Base-by-base conservation (phyloP, 2,888 invertebrate genomes). In the Alloscopus bannaensis region DNA sequence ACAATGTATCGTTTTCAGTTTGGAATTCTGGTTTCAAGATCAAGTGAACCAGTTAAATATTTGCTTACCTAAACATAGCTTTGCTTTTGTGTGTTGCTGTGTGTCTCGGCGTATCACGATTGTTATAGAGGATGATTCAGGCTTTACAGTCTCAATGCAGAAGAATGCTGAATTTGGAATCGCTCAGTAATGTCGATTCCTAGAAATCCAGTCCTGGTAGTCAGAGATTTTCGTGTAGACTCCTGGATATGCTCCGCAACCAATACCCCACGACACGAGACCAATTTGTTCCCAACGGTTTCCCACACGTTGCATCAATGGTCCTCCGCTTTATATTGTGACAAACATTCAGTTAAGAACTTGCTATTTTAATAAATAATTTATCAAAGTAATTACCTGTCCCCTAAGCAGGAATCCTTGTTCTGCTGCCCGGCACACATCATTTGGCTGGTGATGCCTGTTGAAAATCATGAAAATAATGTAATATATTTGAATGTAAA, bases 361-460 rank as follows among this genome's bases (percentile, higher is more conserved):
- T 36, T 6, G 13, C 8, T 36, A 36, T 36, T 36, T 13, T 6
- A 36, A 36, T 36, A 6, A 36, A 8, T 36, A n/a, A n/a, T 36
- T 36, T 36, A 3, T 45, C 3, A 45, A 45, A 45, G 13, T 18
- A 28, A 20, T 66, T 50, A 47, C 45, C 47, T 50, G 50, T 47
- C 45, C 1, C 45, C 64, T 68, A 81, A 65, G 40, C 83, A 83
- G 20, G 75, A 71, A 60, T 83, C 83, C 18, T 64, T 65, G 26
- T 62, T 78, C 13, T 65, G 13, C 16, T 65, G 59, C 20, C 82
- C 82, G 24, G 82, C 82, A 40, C 80, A 80, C 42, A 82, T 70
- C 83, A 84, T 84, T 22, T 64, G 60, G 13, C 94, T 94, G 1
- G 95, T 94, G 76, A 96, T 96, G n/a, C n/a, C n/a, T n/a, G n/a